Conservation (phyloP, 2,888 invertebrate species). For the Congeria kusceri region DNA sequence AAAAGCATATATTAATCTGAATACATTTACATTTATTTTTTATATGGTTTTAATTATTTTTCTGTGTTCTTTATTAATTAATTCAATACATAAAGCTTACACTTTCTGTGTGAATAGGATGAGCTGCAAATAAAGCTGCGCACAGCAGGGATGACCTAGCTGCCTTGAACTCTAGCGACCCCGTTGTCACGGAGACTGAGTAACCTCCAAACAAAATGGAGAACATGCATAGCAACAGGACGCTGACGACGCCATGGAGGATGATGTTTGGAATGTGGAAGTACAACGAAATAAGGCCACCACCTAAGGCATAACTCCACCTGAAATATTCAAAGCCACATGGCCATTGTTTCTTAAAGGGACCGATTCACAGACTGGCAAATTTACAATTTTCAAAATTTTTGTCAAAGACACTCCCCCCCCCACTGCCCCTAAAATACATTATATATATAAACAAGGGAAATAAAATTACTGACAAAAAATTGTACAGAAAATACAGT, state of each 20-base stretch:
- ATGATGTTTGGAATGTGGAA: conserved; percentile 92
- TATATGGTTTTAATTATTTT: too few relatives aligned
- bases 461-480: too few relatives aligned
- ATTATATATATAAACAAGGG: too few relatives aligned
- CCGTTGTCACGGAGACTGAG: conserved; percentile 49
- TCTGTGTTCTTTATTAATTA: too few relatives aligned
- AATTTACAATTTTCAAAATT: too few relatives aligned
- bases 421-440: too few relatives aligned
- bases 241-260: conserved; percentile 89
- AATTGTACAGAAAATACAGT: too few relatives aligned
- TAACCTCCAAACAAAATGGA: conserved; percentile 79
- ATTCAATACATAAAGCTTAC: conserved; percentile 86
- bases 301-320: conserved; percentile 88
- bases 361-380: too few relatives aligned
- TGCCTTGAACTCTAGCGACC: conserved; percentile 57
- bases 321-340: conserved; percentile 74
- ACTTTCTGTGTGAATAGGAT: conserved; percentile 97
- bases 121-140: conserved; percentile 93
- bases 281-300: conserved; percentile 86
- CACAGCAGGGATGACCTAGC: conserved; percentile 88
- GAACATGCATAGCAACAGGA: conserved; percentile 87
- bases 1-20: too few relatives aligned
- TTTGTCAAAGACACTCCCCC: too few relatives aligned
- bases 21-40: too few relatives aligned
- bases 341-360: too few relatives aligned